phyloP scores from a whole-genome alignment of 2,113 vertebrate species.

The Sorex fumeus region DNA sequence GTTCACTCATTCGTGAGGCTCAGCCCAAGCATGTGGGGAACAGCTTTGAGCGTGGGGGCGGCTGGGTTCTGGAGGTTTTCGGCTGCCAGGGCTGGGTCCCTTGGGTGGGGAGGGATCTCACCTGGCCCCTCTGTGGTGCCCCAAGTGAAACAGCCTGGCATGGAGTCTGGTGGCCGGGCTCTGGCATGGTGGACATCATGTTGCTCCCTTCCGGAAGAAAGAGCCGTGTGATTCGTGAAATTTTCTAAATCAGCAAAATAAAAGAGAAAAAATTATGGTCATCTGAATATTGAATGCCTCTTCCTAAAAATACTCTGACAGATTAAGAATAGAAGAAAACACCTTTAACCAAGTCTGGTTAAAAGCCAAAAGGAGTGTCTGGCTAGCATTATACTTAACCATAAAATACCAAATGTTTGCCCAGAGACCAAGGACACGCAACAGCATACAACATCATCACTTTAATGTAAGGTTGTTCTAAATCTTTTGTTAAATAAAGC shows the following conservation, averaged over 20 bases:
- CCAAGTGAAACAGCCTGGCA: too few species aligned
- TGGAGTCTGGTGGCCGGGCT: too few species aligned
- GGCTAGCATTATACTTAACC: background rate
- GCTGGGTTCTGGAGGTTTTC: too few species aligned
- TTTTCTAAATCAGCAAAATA: background rate
- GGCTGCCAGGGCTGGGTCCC: too few species aligned
- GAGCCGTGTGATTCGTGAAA: too few species aligned
- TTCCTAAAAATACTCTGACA: background rate
- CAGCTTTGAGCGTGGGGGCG: too few species aligned
- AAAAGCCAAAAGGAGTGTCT: background rate
- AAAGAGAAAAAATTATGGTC: background rate
- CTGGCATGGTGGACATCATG: too few species aligned
- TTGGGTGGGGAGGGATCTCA: too few species aligned
- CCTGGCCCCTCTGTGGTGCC: too few species aligned
- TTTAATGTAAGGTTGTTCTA: background rate
- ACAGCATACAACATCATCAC: background rate
- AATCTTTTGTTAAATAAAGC: background rate
- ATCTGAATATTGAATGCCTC: background rate
- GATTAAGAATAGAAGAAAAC: slow-evolving; percentile 22
- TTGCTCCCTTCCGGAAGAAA: too few species aligned
- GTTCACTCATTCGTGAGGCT: too few species aligned
- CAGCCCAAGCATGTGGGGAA: too few species aligned
- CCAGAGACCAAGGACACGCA: background rate
- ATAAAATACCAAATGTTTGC: background rate
- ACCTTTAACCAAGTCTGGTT: background rate